Conservation (phyloP, 2,888 invertebrate species). For the Bruchidius siliquastri region DNA sequence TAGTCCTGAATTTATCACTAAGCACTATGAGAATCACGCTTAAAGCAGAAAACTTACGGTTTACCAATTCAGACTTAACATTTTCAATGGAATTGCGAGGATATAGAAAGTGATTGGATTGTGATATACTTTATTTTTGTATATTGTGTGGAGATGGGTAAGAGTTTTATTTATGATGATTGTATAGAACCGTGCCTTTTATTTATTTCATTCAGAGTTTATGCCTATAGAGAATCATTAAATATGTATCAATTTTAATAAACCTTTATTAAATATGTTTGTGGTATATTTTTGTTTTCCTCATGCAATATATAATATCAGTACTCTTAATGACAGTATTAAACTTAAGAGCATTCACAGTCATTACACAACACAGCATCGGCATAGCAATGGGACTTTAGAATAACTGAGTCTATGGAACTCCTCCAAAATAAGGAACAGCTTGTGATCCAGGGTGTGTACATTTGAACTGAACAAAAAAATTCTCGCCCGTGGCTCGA, state of each 20-base stretch:
- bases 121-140: slow-evolving; percentile 48
- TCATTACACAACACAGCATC: no score
- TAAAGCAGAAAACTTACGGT: slow-evolving; percentile 1
- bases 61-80: slow-evolving; percentile 1
- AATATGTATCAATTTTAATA: slow-evolving; percentile 41
- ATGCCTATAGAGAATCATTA: slow-evolving; percentile 38
- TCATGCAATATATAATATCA: no score
- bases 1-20: no score
- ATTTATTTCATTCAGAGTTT: slow-evolving; percentile 42
- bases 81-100: slow-evolving; percentile 22
- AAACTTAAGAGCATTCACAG: no score
- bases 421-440: no score
- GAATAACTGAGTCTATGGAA: no score
- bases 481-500: no score
- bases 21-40: no score
- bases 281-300: neutral
- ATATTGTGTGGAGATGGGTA: slow-evolving; percentile 37
- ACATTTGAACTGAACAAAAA: no score
- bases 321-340: no score
- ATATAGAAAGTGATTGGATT: slow-evolving; percentile 36
- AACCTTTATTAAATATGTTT: slow-evolving; percentile 29
- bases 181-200: slow-evolving; percentile 47
- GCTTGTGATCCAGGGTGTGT: no score
- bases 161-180: slow-evolving; percentile 37
- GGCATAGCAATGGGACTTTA: no score